Percentiles rank a stretch among this genome's conserved stretches.
phyloP scores from a whole-genome alignment of 2,113 vertebrate species.

The Zosterops hypoxanthus region DNA sequence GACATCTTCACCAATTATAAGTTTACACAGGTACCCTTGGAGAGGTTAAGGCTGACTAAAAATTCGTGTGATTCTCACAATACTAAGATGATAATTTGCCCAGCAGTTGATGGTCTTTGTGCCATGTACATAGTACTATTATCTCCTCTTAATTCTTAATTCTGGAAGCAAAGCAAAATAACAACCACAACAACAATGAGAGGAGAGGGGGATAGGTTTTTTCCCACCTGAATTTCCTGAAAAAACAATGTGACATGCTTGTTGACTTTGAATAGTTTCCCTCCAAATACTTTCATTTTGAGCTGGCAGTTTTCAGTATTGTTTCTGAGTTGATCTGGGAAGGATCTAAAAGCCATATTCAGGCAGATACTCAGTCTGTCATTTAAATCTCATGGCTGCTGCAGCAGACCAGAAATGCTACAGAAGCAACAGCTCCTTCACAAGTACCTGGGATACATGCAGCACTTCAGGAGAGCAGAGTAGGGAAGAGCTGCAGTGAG shows the following conservation, averaged over 20 bases:
- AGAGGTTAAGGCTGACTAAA: neutral
- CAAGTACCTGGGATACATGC: neutral
- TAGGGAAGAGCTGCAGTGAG: neutral
- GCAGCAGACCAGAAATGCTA: neutral
- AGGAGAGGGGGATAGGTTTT: neutral
- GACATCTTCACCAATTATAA: neutral
- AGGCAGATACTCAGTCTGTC: neutral
- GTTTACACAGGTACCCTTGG: neutral
- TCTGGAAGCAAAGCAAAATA: neutral
- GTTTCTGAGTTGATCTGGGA: neutral
- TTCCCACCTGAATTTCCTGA: neutral
- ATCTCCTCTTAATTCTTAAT: neutral
- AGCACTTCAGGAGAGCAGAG: neutral
- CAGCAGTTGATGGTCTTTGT: neutral
- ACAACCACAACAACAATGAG: neutral
- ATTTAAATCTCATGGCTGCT: neutral
- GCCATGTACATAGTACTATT: neutral
- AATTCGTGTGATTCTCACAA: neutral
- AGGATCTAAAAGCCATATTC: neutral
- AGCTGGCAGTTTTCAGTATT: neutral
- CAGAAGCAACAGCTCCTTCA: neutral
- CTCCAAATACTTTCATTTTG: neutral
- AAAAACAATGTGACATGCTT: neutral
- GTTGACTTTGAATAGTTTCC: neutral
- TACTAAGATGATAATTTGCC: neutral